Evolutionary conservation across 2,797 vertebrate genomes (phyloP).

Genomic region (Varecia variegata): DNA sequence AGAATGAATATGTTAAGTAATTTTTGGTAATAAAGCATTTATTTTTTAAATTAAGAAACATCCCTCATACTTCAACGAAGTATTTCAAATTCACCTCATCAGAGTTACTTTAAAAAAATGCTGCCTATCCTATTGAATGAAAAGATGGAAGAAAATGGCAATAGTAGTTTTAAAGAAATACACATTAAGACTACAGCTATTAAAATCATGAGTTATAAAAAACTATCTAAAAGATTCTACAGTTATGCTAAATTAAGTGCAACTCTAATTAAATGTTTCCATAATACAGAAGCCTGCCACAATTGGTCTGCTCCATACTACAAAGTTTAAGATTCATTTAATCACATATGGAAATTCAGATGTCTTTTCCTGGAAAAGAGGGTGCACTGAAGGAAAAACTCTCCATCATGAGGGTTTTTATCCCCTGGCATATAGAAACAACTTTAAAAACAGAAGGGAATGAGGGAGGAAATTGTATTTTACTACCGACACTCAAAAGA

Average conservation of each 20-base stretch:
- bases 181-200: not conserved
- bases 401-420: not conserved
- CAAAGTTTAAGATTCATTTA: not conserved
- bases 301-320: not conserved
- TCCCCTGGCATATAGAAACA: not conserved
- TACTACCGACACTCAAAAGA: not conserved
- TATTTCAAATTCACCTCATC: slow-evolving; percentile 36
- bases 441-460: not conserved
- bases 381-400: not conserved
- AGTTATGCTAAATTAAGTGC: slow-evolving; percentile 19
- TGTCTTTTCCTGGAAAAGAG: not conserved
- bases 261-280: not conserved
- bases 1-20: not conserved
- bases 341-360: slow-evolving; percentile 15
- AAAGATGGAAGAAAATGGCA: not conserved
- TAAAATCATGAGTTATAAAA: slow-evolving; percentile 4
- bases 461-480: not conserved
- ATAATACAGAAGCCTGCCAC: not conserved
- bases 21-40: not conserved
- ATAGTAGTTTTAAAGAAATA: not conserved
- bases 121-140: not conserved
- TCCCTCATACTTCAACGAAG: not conserved
- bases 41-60: slow-evolving; percentile 36
- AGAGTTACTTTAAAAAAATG: not conserved
- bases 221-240: not conserved